Evolutionary conservation across 2,888 invertebrate species (phyloP).

Genomic region (Tenthredo amoena): DNA sequence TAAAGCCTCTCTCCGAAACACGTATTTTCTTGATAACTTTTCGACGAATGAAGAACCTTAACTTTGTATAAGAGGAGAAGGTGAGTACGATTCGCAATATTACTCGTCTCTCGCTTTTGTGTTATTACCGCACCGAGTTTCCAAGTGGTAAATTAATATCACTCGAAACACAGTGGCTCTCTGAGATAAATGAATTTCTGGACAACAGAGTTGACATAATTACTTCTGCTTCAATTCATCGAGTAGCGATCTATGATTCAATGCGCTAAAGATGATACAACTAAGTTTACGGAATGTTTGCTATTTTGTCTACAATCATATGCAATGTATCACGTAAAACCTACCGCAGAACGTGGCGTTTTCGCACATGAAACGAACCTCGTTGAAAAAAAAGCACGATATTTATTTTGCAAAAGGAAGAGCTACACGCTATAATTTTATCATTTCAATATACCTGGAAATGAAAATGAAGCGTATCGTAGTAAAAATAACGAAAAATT

Average conservation of each 20-base stretch:
- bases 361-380: neutral
- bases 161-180: conserved; percentile 3
- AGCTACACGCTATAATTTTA: neutral
- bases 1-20: neutral
- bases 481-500: neutral
- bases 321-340: neutral
- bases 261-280: neutral
- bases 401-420: neutral
- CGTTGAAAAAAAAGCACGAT: neutral
- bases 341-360: neutral
- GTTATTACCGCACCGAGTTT: conserved; percentile 10
- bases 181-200: neutral
- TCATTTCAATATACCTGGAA: neutral
- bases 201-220: conserved; percentile 14
- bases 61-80: conserved; percentile 14
- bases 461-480: neutral
- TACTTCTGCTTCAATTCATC: neutral
- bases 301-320: neutral
- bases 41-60: neutral
- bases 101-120: conserved; percentile 7
- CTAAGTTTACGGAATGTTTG: neutral
- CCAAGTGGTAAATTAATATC: conserved; percentile 10
- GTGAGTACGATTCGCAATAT: conserved; percentile 1
- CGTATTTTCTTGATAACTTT: conserved; percentile 8
- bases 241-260: neutral